A percentile compares a stretch with the other conserved stretches of the same genome.
Conservation (phyloP, 2,797 vertebrate species). For the Parauchenoglanis punctatus region DNA sequence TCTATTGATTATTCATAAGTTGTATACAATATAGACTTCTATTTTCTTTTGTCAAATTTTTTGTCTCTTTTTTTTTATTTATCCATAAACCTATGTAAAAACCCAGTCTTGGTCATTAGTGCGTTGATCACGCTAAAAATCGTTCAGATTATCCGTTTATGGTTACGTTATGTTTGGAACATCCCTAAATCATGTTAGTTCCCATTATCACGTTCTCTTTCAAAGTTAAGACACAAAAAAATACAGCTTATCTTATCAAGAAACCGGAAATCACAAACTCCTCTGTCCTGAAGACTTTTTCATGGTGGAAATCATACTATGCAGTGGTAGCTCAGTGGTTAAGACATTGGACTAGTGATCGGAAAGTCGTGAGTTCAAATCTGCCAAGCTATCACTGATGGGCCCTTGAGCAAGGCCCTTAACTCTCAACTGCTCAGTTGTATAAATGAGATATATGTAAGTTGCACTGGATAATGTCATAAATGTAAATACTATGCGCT, state of each 20-base stretch:
- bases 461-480: too few relatives aligned
- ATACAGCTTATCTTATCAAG: not conserved
- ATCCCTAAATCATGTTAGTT: not conserved
- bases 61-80: too few relatives aligned
- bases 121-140: not conserved
- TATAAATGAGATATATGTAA: too few relatives aligned
- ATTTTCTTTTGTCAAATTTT: not conserved
- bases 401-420: too few relatives aligned
- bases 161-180: not conserved
- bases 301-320: not conserved
- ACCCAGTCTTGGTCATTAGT: not conserved
- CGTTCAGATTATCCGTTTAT: not conserved
- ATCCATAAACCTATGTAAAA: not conserved
- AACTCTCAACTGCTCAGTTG: too few relatives aligned
- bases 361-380: too few relatives aligned
- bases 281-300: not conserved
- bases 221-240: not conserved
- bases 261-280: not conserved
- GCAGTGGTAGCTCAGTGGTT: too few relatives aligned
- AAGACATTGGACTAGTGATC: too few relatives aligned
- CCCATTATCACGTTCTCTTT: not conserved
- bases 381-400: too few relatives aligned
- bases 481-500: too few relatives aligned
- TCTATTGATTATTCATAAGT: not conserved
- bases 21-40: too few relatives aligned